These are phyloP conservation scores for Podilymbus podiceps DNA, from an alignment of 2,113 vertebrate species.

Conservation along the genomic window DNA sequence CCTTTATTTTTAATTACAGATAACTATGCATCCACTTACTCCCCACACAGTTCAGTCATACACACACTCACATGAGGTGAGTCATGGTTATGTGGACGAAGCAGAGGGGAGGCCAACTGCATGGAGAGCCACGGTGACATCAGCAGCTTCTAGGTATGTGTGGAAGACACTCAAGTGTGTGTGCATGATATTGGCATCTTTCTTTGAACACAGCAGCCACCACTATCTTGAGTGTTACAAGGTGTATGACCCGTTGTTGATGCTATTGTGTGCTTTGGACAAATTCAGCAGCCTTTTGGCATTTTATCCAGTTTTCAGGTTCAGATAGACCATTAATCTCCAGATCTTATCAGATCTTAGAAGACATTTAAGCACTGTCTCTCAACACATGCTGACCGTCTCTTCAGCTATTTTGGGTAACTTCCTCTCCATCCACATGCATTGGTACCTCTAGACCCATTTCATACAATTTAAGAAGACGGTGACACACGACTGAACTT, in stretches of 20 bases:
- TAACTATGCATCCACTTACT: no score
- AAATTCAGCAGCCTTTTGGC: background rate
- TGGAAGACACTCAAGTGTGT: background rate
- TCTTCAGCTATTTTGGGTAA: background rate
- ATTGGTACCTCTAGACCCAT: background rate
- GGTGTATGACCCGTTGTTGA: rapidly evolving
- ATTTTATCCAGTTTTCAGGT: background rate
- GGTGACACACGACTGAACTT: background rate
- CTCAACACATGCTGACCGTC: background rate
- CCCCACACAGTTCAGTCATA: background rate
- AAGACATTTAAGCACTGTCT: background rate
- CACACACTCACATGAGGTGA: rapidly evolving
- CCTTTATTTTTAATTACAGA: background rate
- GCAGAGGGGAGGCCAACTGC: background rate
- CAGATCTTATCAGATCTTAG: background rate
- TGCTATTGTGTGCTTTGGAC: background rate
- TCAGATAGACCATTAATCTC: background rate
- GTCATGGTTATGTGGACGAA: no score
- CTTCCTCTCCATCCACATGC: background rate
- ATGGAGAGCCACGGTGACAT: background rate
- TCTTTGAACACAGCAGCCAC: background rate
- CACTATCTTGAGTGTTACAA: background rate
- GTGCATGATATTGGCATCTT: rapidly evolving
- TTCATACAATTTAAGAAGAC: background rate
- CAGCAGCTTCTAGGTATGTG: background rate